Evolutionary conservation across 2,797 vertebrate species (phyloP).

Genomic region (Remorina albescens): DNA sequence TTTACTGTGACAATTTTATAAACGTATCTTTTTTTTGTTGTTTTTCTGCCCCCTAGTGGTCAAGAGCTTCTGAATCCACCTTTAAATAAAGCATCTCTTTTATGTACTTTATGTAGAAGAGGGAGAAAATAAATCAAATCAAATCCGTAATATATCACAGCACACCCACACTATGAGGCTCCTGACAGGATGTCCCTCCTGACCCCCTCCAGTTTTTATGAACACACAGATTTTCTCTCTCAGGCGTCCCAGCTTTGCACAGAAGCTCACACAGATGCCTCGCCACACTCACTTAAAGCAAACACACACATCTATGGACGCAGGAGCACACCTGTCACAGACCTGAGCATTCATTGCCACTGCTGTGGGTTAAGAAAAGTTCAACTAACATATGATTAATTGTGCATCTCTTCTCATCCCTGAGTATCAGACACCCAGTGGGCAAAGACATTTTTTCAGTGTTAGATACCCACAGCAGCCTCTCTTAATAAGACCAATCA

Average conservation of each 20-base stretch:
- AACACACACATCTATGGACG: neutral
- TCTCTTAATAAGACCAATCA: conserved; percentile 33
- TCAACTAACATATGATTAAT: conserved; percentile 31
- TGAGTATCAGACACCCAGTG: conserved; percentile 25
- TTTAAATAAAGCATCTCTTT: conserved; percentile 20
- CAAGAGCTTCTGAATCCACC: neutral
- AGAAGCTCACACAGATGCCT: conserved; percentile 3
- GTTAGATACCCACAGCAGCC: conserved; percentile 16
- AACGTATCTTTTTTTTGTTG: neutral
- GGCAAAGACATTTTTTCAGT: conserved; percentile 21
- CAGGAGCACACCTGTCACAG: neutral
- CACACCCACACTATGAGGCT: conserved; percentile 42
- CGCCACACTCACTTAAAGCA: neutral
- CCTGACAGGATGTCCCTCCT: conserved; percentile 46
- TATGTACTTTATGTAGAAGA: neutral
- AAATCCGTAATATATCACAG: conserved; percentile 39
- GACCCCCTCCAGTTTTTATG: conserved; percentile 27
- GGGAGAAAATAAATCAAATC: conserved; percentile 24
- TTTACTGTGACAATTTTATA: neutral
- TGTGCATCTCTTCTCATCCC: conserved; percentile 13
- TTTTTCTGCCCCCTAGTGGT: conserved; percentile 8
- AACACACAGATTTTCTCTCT: conserved; percentile 24
- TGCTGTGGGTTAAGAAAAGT: conserved; percentile 31
- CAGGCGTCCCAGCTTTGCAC: conserved; percentile 28
- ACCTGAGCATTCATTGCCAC: conserved; percentile 1